phyloP scores from a whole-genome alignment of 2,797 vertebrate species.

The Tapirus indicus region DNA sequence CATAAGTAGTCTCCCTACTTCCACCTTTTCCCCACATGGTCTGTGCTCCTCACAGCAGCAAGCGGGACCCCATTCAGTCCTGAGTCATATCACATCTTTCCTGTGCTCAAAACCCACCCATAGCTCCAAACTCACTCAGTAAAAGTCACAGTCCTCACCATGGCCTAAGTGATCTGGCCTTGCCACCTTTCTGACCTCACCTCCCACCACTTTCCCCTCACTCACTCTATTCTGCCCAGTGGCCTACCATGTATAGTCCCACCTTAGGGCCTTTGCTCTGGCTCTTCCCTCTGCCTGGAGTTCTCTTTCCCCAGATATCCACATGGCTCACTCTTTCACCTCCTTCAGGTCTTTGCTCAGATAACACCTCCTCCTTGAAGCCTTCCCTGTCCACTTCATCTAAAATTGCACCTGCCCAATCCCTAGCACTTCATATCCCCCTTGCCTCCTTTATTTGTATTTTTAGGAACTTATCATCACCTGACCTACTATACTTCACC shows the following conservation, averaged over 20 bases:
- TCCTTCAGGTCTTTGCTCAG: slow-evolving; percentile 20
- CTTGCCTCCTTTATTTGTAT: slow-evolving; percentile 21
- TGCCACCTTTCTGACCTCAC: neutral
- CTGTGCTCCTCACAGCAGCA: neutral
- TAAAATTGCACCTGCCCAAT: neutral
- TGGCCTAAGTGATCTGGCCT: neutral
- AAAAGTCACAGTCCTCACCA: neutral
- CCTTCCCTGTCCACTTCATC: neutral
- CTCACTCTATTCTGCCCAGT: neutral
- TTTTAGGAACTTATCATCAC: slow-evolving; percentile 43
- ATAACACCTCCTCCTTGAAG: neutral
- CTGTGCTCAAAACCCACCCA: slow-evolving; percentile 8
- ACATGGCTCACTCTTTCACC: neutral
- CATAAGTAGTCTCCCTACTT: neutral
- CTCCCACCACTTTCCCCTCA: neutral
- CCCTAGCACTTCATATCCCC: neutral
- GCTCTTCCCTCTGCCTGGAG: slow-evolving; percentile 11
- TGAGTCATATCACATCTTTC: neutral
- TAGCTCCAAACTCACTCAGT: slow-evolving; percentile 12
- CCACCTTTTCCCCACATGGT: neutral
- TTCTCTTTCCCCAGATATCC: slow-evolving; percentile 23
- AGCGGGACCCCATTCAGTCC: neutral
- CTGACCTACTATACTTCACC: neutral
- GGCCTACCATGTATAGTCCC: neutral
- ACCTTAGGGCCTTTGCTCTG: slow-evolving; percentile 21